phyloP scores from a whole-genome alignment of 2,888 invertebrate species.

The Hemithea aestivaria region DNA sequence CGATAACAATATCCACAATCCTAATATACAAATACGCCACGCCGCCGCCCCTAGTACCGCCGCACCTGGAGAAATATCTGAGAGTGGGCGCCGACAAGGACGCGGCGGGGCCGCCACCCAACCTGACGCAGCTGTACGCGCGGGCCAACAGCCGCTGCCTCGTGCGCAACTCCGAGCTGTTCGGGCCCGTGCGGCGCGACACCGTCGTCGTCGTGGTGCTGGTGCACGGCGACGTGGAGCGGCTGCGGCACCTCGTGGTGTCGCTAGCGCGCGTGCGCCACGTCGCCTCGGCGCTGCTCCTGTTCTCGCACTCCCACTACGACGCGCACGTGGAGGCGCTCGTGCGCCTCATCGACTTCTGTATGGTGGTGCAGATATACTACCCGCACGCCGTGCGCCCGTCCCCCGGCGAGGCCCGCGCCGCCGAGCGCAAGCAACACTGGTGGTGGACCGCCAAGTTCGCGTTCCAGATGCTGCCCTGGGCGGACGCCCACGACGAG shows the following conservation, averaged over 20 bases:
- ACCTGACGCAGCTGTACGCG: slow-evolving; percentile 84
- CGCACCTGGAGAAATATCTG: no score
- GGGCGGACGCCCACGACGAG: slow-evolving; percentile 28
- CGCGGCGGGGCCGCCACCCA: slow-evolving; percentile 81
- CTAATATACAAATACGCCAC: no score
- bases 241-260: slow-evolving; percentile 84
- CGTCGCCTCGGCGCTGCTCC: slow-evolving; percentile 64
- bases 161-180: no score
- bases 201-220: slow-evolving; percentile 83
- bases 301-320: slow-evolving; percentile 52
- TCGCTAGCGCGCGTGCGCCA: slow-evolving; percentile 85
- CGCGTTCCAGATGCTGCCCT: slow-evolving; percentile 36
- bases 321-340: slow-evolving; percentile 36
- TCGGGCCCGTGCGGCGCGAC: slow-evolving; percentile 83
- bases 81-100: no score
- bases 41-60: no score
- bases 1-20: no score
- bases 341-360: slow-evolving; percentile 39
- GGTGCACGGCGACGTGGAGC: slow-evolving; percentile 84
- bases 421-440: slow-evolving; percentile 45
- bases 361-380: slow-evolving; percentile 50
- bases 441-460: slow-evolving; percentile 56
- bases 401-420: slow-evolving; percentile 37
- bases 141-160: no score
- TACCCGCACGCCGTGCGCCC: slow-evolving; percentile 49